phyloP scores from a whole-genome alignment of 2,113 vertebrate genomes.

The Mobula birostris region DNA sequence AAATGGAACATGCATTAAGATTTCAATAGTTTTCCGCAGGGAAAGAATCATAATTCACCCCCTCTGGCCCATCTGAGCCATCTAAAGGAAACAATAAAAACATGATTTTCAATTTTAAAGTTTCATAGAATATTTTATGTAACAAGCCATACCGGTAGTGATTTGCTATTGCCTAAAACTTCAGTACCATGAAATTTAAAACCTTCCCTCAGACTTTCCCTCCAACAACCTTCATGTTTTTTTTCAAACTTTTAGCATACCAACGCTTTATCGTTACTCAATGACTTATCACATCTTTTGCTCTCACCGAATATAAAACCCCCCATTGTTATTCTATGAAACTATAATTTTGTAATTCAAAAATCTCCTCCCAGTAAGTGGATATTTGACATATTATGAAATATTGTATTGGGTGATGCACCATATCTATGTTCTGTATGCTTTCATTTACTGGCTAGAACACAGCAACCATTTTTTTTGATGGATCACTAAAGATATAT shows the following conservation, averaged over 20 bases:
- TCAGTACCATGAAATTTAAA: neutral
- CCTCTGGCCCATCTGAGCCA: neutral
- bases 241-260: neutral
- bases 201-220: neutral
- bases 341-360: neutral
- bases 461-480: neutral
- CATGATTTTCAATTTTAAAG: slow-evolving; percentile 25
- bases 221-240: neutral
- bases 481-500: neutral
- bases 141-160: neutral
- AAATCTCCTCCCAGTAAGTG: neutral
- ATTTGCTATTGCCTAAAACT: neutral
- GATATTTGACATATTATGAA: neutral
- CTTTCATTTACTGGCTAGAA: neutral
- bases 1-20: slow-evolving; percentile 24
- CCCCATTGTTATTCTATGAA: neutral
- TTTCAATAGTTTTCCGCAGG: slow-evolving; percentile 22
- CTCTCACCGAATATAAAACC: neutral
- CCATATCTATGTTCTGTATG: neutral
- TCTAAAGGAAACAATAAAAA: slow-evolving; percentile 25
- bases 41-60: neutral
- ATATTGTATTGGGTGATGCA: neutral
- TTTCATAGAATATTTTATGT: slow-evolving; percentile 8
- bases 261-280: neutral
- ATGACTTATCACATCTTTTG: slow-evolving; percentile 1